Conservation (phyloP, 2,797 vertebrate species). For the Malacoctenus gilli region DNA sequence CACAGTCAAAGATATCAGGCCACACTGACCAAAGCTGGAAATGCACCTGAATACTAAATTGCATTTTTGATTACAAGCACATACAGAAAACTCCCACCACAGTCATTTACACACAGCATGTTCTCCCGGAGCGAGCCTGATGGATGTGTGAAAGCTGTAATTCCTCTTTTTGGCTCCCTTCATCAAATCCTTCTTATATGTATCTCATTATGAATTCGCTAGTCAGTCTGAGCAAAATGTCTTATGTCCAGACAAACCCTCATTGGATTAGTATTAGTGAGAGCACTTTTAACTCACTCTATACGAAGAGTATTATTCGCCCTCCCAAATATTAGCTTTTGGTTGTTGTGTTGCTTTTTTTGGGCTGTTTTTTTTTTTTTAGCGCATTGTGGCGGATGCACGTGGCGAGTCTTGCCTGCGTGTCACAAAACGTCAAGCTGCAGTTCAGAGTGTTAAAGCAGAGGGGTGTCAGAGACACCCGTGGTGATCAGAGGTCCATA, state of each 20-base stretch:
- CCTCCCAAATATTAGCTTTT: not conserved
- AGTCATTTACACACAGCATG: slow-evolving; percentile 1
- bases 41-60: no score
- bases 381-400: slow-evolving; percentile 16
- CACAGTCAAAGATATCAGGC: no score
- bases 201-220: slow-evolving; percentile 75
- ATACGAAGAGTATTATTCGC: no score
- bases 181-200: slow-evolving; percentile 64
- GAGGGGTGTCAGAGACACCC: slow-evolving; percentile 32
- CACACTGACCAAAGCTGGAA: no score
- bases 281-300: slow-evolving; percentile 5
- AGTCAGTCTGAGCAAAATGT: slow-evolving; percentile 58
- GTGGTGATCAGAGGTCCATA: slow-evolving; percentile 54
- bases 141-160: slow-evolving; percentile 57
- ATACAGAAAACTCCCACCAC: not conserved
- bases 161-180: slow-evolving; percentile 25
- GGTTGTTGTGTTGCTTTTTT: not conserved
- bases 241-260: no score
- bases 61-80: no score
- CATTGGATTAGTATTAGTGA: no score
- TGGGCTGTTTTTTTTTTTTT: not conserved
- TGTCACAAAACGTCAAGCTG: slow-evolving; percentile 20
- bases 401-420: not conserved
- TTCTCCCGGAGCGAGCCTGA: slow-evolving; percentile 47
- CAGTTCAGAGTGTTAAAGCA: slow-evolving; percentile 6